These are phyloP conservation scores for Lutraria rhynchaena DNA, from an alignment of 1,140 invertebrate species.

Conservation along the genomic window DNA sequence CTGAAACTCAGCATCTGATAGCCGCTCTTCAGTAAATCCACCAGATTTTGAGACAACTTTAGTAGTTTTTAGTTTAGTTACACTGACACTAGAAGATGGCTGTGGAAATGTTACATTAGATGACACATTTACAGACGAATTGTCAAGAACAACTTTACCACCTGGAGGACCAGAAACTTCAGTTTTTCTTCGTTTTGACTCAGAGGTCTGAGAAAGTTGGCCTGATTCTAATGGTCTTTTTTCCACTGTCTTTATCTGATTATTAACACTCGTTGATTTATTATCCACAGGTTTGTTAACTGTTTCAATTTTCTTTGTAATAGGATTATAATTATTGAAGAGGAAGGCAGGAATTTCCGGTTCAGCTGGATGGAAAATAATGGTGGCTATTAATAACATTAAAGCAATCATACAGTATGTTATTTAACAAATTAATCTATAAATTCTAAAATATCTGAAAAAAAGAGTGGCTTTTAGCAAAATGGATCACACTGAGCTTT, in stretches of 20 bases:
- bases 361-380: too few relatives aligned
- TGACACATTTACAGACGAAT: background rate
- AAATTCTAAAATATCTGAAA: too few relatives aligned
- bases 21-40: conserved; percentile 53
- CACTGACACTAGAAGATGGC: background rate
- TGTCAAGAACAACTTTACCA: background rate
- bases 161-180: background rate
- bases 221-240: conserved; percentile 21
- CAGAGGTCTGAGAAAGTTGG: background rate
- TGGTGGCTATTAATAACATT: too few relatives aligned
- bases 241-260: background rate
- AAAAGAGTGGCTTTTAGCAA: too few relatives aligned
- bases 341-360: too few relatives aligned
- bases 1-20: conserved; percentile 45
- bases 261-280: background rate
- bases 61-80: conserved; percentile 42
- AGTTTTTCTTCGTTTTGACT: conserved; percentile 29
- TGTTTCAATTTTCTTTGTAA: too few relatives aligned
- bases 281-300: too few relatives aligned
- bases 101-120: background rate
- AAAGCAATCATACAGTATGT: too few relatives aligned
- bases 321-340: too few relatives aligned
- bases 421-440: too few relatives aligned
- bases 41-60: conserved; percentile 45
- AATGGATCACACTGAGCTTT: too few relatives aligned